Conservation (phyloP, 1,140 invertebrate genomes). For the Drosophila lini region DNA sequence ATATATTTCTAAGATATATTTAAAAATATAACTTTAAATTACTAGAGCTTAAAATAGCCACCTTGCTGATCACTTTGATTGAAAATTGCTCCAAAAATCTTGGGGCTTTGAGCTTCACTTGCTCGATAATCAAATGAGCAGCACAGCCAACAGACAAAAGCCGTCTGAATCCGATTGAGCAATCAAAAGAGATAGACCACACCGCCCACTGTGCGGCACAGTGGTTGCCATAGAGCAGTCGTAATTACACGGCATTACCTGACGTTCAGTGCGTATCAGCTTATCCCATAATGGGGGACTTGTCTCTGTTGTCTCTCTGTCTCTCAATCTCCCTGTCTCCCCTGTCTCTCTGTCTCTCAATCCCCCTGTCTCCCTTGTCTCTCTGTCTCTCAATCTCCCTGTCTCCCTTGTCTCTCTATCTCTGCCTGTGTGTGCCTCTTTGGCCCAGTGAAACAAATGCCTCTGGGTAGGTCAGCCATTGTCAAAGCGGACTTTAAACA, state of each 20-base stretch:
- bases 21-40: neutral
- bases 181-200: neutral
- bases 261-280: slow-evolving; percentile 27
- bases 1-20: neutral
- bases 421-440: neutral
- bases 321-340: neutral
- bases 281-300: slow-evolving; percentile 26
- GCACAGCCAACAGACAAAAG: slow-evolving; percentile 19
- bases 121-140: slow-evolving; percentile 23
- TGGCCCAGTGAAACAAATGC: slow-evolving; percentile 23
- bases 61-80: neutral
- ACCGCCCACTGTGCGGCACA: slow-evolving; percentile 1
- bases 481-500: slow-evolving; percentile 41
- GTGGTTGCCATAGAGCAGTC: slow-evolving; percentile 20
- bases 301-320: neutral
- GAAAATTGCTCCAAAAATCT: neutral
- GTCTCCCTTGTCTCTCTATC: neutral
- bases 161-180: slow-evolving; percentile 12
- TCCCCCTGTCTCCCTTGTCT: neutral
- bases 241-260: slow-evolving; percentile 36
- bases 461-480: slow-evolving; percentile 25
- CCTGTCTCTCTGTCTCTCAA: neutral
- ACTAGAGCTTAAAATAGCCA: neutral
- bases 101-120: neutral
- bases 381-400: too few relatives aligned